Conservation (phyloP, 2,797 vertebrate genomes). For the Aldrovandia affinis region DNA sequence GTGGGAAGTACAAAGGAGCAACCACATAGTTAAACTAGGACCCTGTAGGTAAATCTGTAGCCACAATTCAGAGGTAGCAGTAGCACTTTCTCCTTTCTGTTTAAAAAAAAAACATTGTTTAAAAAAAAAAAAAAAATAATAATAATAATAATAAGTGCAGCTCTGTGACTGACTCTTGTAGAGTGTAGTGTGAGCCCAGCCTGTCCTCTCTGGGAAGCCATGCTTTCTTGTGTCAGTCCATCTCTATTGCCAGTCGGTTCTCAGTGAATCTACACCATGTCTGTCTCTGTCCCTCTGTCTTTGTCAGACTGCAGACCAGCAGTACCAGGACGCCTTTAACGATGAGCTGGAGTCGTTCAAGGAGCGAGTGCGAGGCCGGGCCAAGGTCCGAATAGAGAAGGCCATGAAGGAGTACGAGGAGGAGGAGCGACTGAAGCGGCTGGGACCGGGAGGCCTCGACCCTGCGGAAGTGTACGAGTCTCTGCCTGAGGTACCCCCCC, state of each 20-base stretch:
- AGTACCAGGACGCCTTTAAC: conserved; percentile 82
- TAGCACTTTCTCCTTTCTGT: too few relatives aligned
- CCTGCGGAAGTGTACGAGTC: conserved; percentile 84
- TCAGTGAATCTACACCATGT: neutral
- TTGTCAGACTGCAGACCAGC: conserved; percentile 79
- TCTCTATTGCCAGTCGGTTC: neutral
- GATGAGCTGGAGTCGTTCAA: conserved; percentile 86
- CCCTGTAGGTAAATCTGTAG: too few relatives aligned
- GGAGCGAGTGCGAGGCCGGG: conserved; percentile 76
- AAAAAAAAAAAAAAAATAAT: too few relatives aligned
- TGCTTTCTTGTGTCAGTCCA: neutral
- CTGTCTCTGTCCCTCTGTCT: neutral
- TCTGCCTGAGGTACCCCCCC: conserved; percentile 72
- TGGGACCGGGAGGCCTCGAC: conserved; percentile 86
- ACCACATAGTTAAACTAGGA: too few relatives aligned
- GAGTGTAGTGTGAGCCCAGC: neutral
- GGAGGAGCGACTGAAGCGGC: conserved; percentile 82
- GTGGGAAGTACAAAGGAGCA: too few relatives aligned
- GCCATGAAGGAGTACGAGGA: conserved; percentile 86
- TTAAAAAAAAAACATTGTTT: too few relatives aligned
- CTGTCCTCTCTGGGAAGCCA: neutral
- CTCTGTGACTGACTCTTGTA: neutral
- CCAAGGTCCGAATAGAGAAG: conserved; percentile 79
- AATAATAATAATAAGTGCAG: too few relatives aligned
- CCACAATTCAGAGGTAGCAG: too few relatives aligned